Evolutionary conservation across 2,797 vertebrate species (phyloP).

Genomic region (Taenioides sp.): DNA sequence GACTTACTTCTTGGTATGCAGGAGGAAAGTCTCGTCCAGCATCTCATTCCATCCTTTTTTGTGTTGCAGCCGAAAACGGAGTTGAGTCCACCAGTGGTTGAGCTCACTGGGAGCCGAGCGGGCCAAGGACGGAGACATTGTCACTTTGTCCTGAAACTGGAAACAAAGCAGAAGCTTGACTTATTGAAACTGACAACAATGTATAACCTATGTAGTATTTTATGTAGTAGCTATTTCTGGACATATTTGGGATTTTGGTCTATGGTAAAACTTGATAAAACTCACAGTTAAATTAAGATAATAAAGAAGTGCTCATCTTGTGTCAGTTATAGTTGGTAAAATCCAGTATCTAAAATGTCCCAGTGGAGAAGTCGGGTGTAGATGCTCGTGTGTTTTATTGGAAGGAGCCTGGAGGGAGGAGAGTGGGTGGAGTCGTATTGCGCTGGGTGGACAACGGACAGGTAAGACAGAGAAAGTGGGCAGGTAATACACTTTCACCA

Average conservation of each 20-base stretch:
- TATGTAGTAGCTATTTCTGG: neutral
- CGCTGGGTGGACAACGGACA: conserved; percentile 27
- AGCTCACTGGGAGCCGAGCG: conserved; percentile 75
- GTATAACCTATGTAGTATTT: neutral
- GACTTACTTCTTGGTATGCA: conserved; percentile 85
- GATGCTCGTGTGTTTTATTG: conserved; percentile 57
- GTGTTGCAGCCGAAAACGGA: conserved; percentile 81
- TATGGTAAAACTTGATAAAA: neutral
- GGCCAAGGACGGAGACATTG: conserved; percentile 73
- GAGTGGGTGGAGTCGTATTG: conserved; percentile 41
- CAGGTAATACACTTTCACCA: conserved; percentile 44
- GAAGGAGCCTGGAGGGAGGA: conserved; percentile 58
- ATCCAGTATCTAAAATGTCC: conserved; percentile 32
- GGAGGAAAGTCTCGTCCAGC: conserved; percentile 86
- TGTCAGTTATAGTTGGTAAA: conserved; percentile 35
- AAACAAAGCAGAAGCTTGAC: neutral
- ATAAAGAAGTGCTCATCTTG: conserved; percentile 22
- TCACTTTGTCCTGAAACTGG: conserved; percentile 46
- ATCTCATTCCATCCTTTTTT: conserved; percentile 83
- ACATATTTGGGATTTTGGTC: neutral
- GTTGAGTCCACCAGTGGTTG: conserved; percentile 83
- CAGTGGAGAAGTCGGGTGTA: conserved; percentile 44
- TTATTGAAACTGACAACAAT: neutral
- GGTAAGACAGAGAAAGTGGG: conserved; percentile 53
- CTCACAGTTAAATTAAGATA: conserved; percentile 57